A percentile compares a stretch with the other conserved stretches of the same genome.
These are phyloP conservation scores for Lepus europaeus DNA, from an alignment of 2,113 vertebrate genomes.

Conservation along the genomic window DNA sequence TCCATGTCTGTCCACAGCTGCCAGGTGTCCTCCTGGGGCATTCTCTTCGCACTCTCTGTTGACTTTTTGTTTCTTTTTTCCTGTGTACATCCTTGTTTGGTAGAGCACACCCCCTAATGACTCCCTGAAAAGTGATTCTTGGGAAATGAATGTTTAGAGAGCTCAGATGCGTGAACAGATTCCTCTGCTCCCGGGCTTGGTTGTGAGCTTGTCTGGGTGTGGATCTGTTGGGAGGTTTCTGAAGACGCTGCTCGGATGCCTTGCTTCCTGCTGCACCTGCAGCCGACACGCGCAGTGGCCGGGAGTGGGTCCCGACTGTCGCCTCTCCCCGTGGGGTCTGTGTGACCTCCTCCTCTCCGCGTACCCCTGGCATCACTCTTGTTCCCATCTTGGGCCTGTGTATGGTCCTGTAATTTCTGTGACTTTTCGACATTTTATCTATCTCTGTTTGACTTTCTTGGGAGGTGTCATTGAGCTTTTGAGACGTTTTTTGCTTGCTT, in stretches of 20 bases:
- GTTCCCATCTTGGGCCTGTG: not conserved
- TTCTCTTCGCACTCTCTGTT: not conserved
- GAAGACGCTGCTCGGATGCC: not conserved
- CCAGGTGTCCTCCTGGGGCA: not conserved
- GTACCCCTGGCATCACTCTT: too few species aligned
- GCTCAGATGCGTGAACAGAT: not conserved
- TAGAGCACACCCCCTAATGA: not conserved
- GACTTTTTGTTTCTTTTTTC: not conserved
- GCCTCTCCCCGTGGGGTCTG: too few species aligned
- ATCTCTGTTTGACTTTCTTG: not conserved
- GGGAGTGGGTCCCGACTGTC: too few species aligned
- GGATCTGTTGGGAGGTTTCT: not conserved
- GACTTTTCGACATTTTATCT: not conserved
- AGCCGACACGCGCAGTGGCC: too few species aligned
- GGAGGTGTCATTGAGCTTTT: not conserved
- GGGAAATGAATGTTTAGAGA: not conserved
- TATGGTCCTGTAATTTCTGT: not conserved
- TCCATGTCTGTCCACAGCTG: not conserved
- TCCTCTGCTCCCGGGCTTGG: not conserved
- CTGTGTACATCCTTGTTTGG: not conserved
- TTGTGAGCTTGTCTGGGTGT: not conserved
- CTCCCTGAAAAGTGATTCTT: slow-evolving; percentile 21
- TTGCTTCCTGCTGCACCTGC: too few species aligned
- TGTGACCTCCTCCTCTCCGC: too few species aligned
- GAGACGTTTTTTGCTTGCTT: slow-evolving; percentile 16